Evolutionary conservation across 2,113 vertebrate genomes (phyloP).

Genomic region (Micromys minutus): DNA sequence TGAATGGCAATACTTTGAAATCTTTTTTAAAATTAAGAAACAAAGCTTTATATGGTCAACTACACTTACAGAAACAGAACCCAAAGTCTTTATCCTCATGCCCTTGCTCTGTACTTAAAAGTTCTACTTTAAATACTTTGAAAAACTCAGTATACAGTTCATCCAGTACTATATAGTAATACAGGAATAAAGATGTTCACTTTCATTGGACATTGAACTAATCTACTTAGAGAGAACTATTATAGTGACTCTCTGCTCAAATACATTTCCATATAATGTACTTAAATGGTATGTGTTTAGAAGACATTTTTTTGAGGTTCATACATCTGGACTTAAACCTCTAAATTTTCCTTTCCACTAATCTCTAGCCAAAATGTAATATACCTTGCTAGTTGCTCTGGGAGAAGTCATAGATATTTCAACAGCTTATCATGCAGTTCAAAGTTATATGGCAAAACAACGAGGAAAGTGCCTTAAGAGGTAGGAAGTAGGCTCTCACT

Average conservation of each 20-base stretch:
- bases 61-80: slow-evolving; percentile 85
- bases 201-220: slow-evolving; percentile 76
- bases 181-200: slow-evolving; percentile 78
- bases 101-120: slow-evolving; percentile 79
- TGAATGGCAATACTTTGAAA: slow-evolving; percentile 80
- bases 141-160: slow-evolving; percentile 77
- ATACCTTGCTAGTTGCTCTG: slow-evolving; percentile 69
- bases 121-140: slow-evolving; percentile 81
- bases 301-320: slow-evolving; percentile 71
- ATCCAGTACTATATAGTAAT: slow-evolving; percentile 77
- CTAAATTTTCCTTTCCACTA: slow-evolving; percentile 63
- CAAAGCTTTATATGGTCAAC: slow-evolving; percentile 84
- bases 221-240: slow-evolving; percentile 79
- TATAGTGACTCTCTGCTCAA: slow-evolving; percentile 76
- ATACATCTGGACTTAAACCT: slow-evolving; percentile 72
- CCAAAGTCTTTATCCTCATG: slow-evolving; percentile 79
- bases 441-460: slow-evolving; percentile 76
- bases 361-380: slow-evolving; percentile 68
- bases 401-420: slow-evolving; percentile 72
- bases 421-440: slow-evolving; percentile 71
- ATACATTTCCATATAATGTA: slow-evolving; percentile 66
- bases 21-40: slow-evolving; percentile 75
- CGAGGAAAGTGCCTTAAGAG: slow-evolving; percentile 78
- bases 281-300: slow-evolving; percentile 69
- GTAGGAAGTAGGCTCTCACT: slow-evolving; percentile 79